Conservation (phyloP, 2,888 invertebrate species). For the Acanthopleura granulata region DNA sequence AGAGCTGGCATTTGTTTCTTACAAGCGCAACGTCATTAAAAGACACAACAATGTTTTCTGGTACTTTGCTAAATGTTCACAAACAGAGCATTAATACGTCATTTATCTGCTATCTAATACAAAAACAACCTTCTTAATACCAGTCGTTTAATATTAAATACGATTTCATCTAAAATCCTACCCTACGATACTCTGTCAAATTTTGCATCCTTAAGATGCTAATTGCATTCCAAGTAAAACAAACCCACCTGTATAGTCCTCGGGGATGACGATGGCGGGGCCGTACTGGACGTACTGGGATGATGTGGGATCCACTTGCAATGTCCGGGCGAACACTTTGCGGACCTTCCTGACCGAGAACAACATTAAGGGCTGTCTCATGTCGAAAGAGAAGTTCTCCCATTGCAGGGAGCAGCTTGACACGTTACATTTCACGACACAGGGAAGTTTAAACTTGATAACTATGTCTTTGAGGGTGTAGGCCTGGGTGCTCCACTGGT, state of each 20-base stretch:
- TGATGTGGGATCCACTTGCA: constrained; percentile 22
- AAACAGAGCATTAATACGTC: no score
- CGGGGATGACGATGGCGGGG: constrained; percentile 43
- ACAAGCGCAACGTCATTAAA: no score
- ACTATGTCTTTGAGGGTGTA: constrained; percentile 43
- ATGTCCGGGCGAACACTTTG: constrained; percentile 39
- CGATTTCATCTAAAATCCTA: no score
- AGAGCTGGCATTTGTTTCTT: no score
- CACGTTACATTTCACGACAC: constrained; percentile 43
- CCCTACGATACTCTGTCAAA: no score
- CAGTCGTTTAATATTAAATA: no score
- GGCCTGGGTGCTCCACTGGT: constrained; percentile 48
- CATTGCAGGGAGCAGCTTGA: constrained; percentile 38
- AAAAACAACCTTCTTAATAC: no score
- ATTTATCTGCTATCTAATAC: no score
- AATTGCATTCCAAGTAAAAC: not conserved
- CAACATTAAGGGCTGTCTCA: constrained; percentile 43
- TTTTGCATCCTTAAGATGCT: no score
- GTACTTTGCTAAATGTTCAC: no score
- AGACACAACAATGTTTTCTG: no score
- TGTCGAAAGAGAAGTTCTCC: constrained; percentile 44
- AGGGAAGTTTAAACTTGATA: constrained; percentile 41
- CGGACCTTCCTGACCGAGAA: constrained; percentile 34
- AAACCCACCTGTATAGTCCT: constrained; percentile 42
- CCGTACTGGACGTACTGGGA: constrained; percentile 32